A percentile compares a stretch with the other conserved stretches of the same genome.
phyloP scores from a whole-genome alignment of 2,113 vertebrate genomes.

The Columbina picui region DNA sequence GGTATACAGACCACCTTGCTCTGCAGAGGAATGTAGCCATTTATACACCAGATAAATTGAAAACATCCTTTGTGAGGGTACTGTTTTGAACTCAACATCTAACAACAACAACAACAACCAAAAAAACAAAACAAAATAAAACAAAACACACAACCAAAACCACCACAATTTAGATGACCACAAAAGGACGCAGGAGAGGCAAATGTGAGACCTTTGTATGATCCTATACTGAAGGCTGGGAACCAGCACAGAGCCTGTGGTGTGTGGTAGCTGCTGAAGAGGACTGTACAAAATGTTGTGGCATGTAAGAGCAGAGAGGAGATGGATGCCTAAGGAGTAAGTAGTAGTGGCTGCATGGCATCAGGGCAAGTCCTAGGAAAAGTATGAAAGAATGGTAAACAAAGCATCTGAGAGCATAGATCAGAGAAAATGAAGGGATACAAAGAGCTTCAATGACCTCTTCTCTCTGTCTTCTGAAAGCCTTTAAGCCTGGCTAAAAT shows the following conservation, averaged over 20 bases:
- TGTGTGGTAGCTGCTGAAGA: not conserved
- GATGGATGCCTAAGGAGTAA: not conserved
- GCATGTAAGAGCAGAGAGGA: not conserved
- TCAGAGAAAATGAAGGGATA: not conserved
- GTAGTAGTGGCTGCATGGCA: not conserved
- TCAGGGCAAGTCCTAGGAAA: not conserved
- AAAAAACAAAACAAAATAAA: not conserved
- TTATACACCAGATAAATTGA: not conserved
- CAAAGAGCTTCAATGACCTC: not conserved
- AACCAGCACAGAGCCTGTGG: not conserved
- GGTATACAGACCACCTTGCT: not conserved
- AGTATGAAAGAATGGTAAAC: not conserved
- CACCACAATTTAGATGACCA: not conserved
- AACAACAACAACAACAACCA: not conserved
- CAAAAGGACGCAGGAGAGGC: not conserved
- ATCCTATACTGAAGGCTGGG: not conserved
- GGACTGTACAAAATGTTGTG: not conserved
- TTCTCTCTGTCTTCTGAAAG: conserved; percentile 2
- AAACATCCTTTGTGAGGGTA: not conserved
- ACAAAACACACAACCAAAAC: too few species aligned
- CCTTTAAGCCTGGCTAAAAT: conserved; percentile 24
- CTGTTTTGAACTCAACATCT: not conserved
- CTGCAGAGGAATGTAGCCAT: not conserved
- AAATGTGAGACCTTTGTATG: not conserved
- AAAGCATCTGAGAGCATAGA: not conserved